Conservation (phyloP, 2,797 vertebrate species). For the Bufotes viridis region DNA sequence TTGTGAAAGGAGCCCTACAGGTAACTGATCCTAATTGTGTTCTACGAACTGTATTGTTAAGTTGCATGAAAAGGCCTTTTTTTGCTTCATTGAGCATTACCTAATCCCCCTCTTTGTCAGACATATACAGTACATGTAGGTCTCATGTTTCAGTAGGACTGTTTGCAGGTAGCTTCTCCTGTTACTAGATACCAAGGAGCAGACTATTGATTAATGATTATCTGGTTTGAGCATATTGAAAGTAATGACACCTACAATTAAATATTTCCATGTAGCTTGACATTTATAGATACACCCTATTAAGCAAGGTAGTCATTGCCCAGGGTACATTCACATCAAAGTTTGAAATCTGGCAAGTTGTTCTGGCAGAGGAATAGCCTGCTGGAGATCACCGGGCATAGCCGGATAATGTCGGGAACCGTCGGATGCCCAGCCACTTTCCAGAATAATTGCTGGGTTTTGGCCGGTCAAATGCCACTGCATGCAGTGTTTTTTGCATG, state of each 20-base stretch:
- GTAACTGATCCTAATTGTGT: neutral
- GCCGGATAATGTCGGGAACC: too few species aligned
- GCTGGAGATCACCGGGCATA: too few species aligned
- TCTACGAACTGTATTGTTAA: neutral
- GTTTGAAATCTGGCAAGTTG: too few species aligned
- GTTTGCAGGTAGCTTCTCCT: neutral
- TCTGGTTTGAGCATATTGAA: neutral
- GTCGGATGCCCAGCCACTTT: too few species aligned
- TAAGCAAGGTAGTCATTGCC: neutral
- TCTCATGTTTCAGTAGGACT: neutral
- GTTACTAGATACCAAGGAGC: neutral
- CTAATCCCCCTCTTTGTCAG: neutral
- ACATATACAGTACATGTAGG: too few species aligned
- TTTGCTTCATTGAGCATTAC: neutral
- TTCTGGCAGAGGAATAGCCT: too few species aligned
- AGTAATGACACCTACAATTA: neutral
- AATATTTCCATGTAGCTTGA: neutral
- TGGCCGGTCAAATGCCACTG: too few species aligned
- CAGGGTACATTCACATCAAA: too few species aligned
- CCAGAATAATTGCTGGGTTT: too few species aligned
- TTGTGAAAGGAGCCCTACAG: too few species aligned
- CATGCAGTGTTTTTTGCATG: too few species aligned
- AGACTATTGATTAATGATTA: neutral
- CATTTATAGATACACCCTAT: neutral
- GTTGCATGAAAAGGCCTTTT: neutral